A percentile compares a stretch with the other conserved stretches of the same genome.
Evolutionary conservation across 1,140 invertebrate genomes (phyloP).

Genomic region (Telenomus remus): DNA sequence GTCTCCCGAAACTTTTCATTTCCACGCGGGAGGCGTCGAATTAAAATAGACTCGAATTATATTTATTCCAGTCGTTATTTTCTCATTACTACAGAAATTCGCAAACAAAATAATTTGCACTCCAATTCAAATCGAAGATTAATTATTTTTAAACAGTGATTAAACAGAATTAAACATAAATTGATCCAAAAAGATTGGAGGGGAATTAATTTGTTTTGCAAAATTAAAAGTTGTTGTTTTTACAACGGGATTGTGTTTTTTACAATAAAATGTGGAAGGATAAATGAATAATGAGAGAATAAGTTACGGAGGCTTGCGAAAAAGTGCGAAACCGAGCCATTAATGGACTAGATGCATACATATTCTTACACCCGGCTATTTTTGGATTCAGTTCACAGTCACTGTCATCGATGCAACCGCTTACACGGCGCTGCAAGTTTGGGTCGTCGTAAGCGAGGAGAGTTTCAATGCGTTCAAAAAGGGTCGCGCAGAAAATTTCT

Average conservation of each 20-base stretch:
- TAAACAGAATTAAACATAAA: too few species aligned
- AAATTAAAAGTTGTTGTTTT: not conserved
- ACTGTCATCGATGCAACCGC: slow-evolving; percentile 60
- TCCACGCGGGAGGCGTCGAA: too few species aligned
- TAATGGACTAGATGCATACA: slow-evolving; percentile 57
- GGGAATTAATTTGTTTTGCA: too few species aligned
- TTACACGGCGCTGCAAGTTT: slow-evolving; percentile 53
- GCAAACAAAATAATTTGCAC: too few species aligned
- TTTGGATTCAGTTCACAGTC: slow-evolving; percentile 60
- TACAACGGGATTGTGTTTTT: not conserved
- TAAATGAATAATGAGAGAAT: slow-evolving; percentile 2
- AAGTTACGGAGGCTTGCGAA: slow-evolving; percentile 9
- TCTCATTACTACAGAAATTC: too few species aligned
- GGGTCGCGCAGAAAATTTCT: slow-evolving; percentile 40
- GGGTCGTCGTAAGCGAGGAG: slow-evolving; percentile 40
- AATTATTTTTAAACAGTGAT: too few species aligned
- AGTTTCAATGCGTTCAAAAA: slow-evolving; percentile 47
- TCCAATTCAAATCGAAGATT: too few species aligned
- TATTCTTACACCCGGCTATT: slow-evolving; percentile 55
- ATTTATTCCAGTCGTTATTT: too few species aligned
- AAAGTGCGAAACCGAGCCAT: slow-evolving; percentile 44
- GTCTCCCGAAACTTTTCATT: not conserved
- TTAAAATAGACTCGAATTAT: too few species aligned
- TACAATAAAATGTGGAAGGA: not conserved
- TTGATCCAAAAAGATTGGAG: too few species aligned